phyloP scores from a whole-genome alignment of 2,113 vertebrate species.

The Gulo gulo region DNA sequence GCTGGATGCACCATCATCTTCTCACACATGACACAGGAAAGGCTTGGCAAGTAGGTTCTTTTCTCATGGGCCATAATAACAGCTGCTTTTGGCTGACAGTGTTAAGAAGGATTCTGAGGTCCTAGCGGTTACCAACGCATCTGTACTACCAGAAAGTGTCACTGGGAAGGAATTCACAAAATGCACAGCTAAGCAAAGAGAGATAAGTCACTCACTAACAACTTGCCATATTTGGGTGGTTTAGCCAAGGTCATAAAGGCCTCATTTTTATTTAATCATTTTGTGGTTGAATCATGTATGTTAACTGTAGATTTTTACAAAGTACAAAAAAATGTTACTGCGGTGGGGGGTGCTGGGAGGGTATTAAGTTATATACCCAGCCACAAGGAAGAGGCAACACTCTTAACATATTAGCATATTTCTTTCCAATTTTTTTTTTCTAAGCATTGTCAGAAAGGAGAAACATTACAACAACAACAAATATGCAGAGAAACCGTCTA shows the following conservation, averaged over 20 bases:
- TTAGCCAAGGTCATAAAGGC: background rate
- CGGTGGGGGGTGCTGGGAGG: background rate
- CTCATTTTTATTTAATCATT: background rate
- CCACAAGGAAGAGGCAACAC: background rate
- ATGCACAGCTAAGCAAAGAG: conserved; percentile 84
- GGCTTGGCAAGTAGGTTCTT: background rate
- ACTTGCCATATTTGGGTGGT: background rate
- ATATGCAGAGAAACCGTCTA: background rate
- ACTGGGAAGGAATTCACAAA: conserved; percentile 89
- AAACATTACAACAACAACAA: background rate
- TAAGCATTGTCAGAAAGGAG: background rate
- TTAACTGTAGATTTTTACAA: background rate
- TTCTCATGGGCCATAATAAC: background rate
- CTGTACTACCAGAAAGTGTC: conserved; percentile 88
- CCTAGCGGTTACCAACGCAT: conserved; percentile 85
- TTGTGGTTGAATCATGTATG: background rate
- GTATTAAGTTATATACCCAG: background rate
- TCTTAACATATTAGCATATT: background rate
- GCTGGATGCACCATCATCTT: accelerated
- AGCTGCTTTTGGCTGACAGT: background rate
- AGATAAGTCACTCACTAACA: background rate
- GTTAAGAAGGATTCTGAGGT: background rate
- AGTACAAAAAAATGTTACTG: background rate
- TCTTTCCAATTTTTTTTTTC: background rate
- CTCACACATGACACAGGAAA: background rate